Conservation (phyloP, 2,113 vertebrate genomes). For the Recurvirostra avosetta region DNA sequence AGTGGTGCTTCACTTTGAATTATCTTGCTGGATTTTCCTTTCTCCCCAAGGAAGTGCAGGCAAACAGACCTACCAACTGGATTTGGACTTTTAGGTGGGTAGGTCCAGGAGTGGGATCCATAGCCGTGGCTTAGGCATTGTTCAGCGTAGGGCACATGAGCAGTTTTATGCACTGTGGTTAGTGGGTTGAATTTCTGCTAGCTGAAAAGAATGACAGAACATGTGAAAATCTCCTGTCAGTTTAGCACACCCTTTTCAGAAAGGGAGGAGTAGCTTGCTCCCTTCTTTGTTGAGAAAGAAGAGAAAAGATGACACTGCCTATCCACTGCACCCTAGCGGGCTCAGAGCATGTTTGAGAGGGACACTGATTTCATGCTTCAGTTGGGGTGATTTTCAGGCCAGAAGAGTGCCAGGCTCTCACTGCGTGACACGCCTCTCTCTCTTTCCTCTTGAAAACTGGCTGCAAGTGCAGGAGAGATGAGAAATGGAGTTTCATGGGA, state of each 20-base stretch:
- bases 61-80: background rate
- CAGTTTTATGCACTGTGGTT: background rate
- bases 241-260: background rate
- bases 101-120: background rate
- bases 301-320: background rate
- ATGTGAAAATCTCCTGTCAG: background rate
- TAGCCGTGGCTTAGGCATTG: background rate
- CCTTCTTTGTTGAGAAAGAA: background rate
- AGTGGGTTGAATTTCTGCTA: background rate
- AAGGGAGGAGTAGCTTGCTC: background rate
- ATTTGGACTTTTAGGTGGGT: background rate
- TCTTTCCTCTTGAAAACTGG: background rate
- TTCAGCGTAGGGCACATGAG: rapidly evolving
- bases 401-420: background rate
- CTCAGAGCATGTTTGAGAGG: background rate
- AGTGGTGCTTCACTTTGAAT: background rate
- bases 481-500: background rate
- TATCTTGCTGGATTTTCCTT: background rate
- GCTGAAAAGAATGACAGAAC: background rate
- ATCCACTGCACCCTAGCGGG: background rate
- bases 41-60: background rate
- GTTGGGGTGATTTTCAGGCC: background rate
- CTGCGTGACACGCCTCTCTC: rapidly evolving
- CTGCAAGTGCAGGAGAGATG: background rate
- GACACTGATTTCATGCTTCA: background rate